Percentiles rank a stretch among this genome's conserved stretches.
phyloP scores from a whole-genome alignment of 1,140 invertebrate species.

The Meteorus sp. region DNA sequence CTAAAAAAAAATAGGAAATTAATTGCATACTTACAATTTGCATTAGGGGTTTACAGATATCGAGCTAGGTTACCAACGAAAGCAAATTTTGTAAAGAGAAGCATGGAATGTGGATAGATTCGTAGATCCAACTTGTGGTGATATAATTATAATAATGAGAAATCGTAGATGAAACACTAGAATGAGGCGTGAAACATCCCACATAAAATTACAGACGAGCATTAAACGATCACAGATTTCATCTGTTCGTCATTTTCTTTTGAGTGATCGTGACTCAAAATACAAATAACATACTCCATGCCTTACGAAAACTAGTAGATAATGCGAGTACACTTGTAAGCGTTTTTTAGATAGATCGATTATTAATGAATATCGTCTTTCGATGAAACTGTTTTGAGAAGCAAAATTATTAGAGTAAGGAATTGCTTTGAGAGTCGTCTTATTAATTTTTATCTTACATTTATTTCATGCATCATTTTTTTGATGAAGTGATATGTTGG shows the following conservation, averaged over 20 bases:
- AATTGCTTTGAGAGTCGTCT: too few species aligned
- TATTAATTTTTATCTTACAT: too few species aligned
- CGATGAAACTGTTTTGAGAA: background rate
- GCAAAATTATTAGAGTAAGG: too few species aligned
- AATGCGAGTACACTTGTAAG: background rate
- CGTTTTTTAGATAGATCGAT: conserved; percentile 1
- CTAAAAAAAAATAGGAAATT: background rate
- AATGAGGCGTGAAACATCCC: too few species aligned
- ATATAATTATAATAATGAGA: too few species aligned
- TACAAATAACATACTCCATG: conserved; percentile 1
- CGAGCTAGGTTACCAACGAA: background rate
- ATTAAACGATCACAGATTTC: background rate
- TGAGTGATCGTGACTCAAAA: background rate
- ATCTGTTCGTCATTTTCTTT: background rate
- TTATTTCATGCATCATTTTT: too few species aligned
- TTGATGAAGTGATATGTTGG: too few species aligned
- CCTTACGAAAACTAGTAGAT: conserved; percentile 4
- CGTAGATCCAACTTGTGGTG: too few species aligned
- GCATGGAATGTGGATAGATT: too few species aligned
- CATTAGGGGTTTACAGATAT: conserved; percentile 1
- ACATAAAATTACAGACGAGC: too few species aligned
- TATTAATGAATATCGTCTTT: background rate
- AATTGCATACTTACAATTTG: conserved; percentile 5
- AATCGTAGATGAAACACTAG: too few species aligned
- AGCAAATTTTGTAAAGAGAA: background rate